These are phyloP conservation scores for Drosophila leontia DNA, from an alignment of 1,140 invertebrate species.

Conservation along the genomic window DNA sequence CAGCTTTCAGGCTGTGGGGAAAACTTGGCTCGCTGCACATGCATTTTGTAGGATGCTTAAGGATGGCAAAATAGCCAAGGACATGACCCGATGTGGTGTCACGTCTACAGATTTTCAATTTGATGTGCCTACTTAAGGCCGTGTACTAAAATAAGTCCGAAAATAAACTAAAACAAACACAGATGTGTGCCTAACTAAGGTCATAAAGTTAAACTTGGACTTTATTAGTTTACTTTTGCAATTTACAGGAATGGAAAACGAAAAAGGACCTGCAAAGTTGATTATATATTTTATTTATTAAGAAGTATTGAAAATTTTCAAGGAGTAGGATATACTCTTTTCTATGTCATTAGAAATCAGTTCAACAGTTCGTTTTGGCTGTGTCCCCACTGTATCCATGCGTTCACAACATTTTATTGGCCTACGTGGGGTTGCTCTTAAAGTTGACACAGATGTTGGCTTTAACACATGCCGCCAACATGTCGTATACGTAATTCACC, in stretches of 20 bases:
- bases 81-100: conserved; percentile 48
- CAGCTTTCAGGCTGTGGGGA: conserved; percentile 2
- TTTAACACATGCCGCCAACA: conserved; percentile 22
- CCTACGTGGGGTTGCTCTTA: conserved; percentile 45
- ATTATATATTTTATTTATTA: neutral
- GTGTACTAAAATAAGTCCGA: neutral
- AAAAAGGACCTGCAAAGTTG: neutral
- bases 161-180: conserved; percentile 10
- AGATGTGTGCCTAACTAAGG: conserved; percentile 13
- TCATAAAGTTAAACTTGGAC: conserved; percentile 3
- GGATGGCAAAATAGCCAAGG: conserved; percentile 56
- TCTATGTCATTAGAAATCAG: no score
- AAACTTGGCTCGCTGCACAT: conserved; percentile 59
- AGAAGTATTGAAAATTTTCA: neutral
- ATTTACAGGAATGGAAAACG: neutral
- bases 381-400: conserved; percentile 17
- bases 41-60: conserved; percentile 71
- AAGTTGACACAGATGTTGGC: conserved; percentile 27
- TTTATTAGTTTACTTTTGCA: neutral
- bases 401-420: conserved; percentile 14
- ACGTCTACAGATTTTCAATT: conserved; percentile 64
- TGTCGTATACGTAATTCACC: conserved; percentile 56
- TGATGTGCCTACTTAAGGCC: conserved; percentile 47
- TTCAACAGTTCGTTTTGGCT: neutral
- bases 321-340: neutral